Conservation (phyloP, 1,140 invertebrate species). For the Mya arenaria region DNA sequence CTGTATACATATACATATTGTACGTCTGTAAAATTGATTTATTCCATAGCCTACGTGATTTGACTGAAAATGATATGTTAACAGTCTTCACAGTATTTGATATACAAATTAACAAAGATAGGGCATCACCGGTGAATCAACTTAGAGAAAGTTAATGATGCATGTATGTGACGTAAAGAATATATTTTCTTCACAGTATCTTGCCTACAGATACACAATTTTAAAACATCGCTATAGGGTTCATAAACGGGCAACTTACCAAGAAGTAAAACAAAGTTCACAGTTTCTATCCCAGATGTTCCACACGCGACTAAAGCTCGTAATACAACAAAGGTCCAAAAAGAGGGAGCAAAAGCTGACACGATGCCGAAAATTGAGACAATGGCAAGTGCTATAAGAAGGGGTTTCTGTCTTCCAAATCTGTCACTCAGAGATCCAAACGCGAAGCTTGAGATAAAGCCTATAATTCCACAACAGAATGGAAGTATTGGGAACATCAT, state of each 20-base stretch:
- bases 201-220: no score
- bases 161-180: no score
- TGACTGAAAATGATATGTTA: no score
- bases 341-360: conserved; percentile 69
- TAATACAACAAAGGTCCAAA: conserved; percentile 66
- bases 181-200: no score
- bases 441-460: conserved; percentile 70
- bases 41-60: no score
- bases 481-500: conserved; percentile 72
- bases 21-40: no score
- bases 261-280: conserved; percentile 72
- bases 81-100: no score
- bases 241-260: conserved; percentile 61
- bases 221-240: not conserved
- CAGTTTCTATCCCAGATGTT: conserved; percentile 69
- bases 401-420: conserved; percentile 70
- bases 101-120: no score
- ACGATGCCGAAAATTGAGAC: conserved; percentile 67
- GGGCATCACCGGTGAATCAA: no score
- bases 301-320: conserved; percentile 70
- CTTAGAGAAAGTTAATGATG: no score
- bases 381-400: conserved; percentile 62
- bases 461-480: conserved; percentile 65
- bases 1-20: no score
- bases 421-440: conserved; percentile 73